phyloP scores from a whole-genome alignment of 2,113 vertebrate genomes.

The Lethenteron reissneri region DNA sequence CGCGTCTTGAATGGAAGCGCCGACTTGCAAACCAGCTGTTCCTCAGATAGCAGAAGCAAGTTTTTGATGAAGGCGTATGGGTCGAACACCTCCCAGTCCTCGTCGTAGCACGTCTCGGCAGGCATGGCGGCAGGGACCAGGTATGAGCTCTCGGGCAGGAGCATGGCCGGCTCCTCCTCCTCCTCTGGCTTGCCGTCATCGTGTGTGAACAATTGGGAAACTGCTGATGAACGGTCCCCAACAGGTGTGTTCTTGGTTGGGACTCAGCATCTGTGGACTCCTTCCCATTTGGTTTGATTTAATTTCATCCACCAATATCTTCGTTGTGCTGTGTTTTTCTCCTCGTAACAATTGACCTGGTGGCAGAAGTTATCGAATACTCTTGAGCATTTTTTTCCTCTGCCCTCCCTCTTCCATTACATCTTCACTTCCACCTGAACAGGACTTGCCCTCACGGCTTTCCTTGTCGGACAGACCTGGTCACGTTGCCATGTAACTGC shows the following conservation, averaged over 20 bases:
- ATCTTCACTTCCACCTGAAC: too few relatives aligned
- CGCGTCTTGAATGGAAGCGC: conserved; percentile 88
- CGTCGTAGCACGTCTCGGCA: conserved; percentile 63
- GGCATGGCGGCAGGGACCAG: conserved; percentile 48
- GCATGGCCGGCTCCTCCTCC: conserved; percentile 11
- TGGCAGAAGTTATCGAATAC: too few relatives aligned
- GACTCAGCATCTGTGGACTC: conserved; percentile 40
- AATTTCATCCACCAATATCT: too few relatives aligned
- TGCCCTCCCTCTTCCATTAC: too few relatives aligned
- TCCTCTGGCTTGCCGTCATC: conserved; percentile 12
- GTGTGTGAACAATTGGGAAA: conserved; percentile 94
- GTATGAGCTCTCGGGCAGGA: conserved; percentile 52
- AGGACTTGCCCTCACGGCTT: too few relatives aligned
- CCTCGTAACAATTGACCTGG: too few relatives aligned
- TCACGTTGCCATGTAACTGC: too few relatives aligned
- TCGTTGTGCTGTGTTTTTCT: too few relatives aligned
- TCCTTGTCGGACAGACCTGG: too few relatives aligned
- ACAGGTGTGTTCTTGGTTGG: conserved; percentile 59
- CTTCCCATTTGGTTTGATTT: conserved; percentile 52
- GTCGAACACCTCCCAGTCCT: conserved; percentile 99
- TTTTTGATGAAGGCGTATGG: conserved; percentile 99
- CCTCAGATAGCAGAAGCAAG: conserved; percentile 83
- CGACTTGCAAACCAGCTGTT: conserved; percentile 85
- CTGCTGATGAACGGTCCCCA: conserved; percentile 93
- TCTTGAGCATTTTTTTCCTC: too few relatives aligned